These are phyloP conservation scores for Penaeus japonicus DNA, from an alignment of 1,140 invertebrate genomes.

Conservation along the genomic window DNA sequence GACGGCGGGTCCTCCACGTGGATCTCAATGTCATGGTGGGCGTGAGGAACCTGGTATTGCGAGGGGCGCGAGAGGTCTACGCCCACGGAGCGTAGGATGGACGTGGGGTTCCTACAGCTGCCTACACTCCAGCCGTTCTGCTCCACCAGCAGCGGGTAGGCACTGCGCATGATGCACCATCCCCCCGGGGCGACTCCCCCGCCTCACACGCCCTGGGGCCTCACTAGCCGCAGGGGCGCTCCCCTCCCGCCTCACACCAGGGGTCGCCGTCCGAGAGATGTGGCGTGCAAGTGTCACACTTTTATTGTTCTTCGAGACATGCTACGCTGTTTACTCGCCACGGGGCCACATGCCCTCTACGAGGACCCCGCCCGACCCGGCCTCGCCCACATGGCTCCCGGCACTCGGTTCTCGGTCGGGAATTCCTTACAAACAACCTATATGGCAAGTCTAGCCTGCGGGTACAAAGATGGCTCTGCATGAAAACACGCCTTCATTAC, in stretches of 20 bases:
- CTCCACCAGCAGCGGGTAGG: constrained; percentile 44
- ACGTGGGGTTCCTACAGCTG: constrained; percentile 30
- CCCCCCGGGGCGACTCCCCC: background rate
- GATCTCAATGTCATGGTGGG: constrained; percentile 44
- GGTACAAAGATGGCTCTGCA: too few species aligned
- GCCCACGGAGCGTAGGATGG: constrained; percentile 42
- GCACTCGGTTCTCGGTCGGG: too few species aligned
- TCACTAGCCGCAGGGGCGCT: background rate
- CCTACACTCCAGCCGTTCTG: constrained; percentile 45
- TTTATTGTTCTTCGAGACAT: too few species aligned
- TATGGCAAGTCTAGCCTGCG: too few species aligned
- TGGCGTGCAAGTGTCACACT: too few species aligned
- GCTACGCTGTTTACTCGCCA: too few species aligned
- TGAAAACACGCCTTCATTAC: too few species aligned
- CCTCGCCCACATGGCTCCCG: too few species aligned
- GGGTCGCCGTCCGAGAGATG: too few species aligned
- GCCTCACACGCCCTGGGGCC: background rate
- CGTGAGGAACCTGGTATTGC: background rate
- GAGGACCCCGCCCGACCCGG: too few species aligned
- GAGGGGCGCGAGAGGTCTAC: constrained; percentile 30
- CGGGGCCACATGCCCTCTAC: too few species aligned
- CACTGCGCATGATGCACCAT: constrained; percentile 31
- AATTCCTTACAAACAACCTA: too few species aligned
- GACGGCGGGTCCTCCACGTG: constrained; percentile 30
- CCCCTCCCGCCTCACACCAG: background rate